Evolutionary conservation across 2,888 invertebrate species (phyloP), one percentile per base, ranked within the genome.

Genomic region (Eristalinus aeneus): DNA sequence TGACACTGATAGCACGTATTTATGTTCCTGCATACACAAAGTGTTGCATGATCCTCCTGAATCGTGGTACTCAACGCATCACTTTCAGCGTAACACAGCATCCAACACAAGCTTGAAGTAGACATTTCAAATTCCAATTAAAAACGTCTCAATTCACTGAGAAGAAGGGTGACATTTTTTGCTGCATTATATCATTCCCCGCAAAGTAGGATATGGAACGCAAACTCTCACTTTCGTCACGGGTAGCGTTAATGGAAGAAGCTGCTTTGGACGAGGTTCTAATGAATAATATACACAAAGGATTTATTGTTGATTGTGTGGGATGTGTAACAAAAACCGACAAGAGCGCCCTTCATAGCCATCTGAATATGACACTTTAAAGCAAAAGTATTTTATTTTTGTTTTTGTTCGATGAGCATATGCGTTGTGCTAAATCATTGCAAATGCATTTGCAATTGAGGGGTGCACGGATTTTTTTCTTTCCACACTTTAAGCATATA

Each of bases 241-340:
- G 72, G 46, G 61, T 75, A 71, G 72, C 76, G 73, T 81, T 85
- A 85, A 85, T 81, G 85, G 76, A 46, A 72, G 74, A 63, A 71
- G 74, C 69, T 46, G n/a, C 27, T 34, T 67, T 31, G 63, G 32
- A 78, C 80, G 72, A 73, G 12, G 11, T 81, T 80, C 76, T 81
- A 76, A 80, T 85, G 72, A 85, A 85, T 73, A 85, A 72, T 80
- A 76, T 80, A 56, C 75, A 85, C 84, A 85, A 85, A 84, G 79
- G 73, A 73, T 56, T 80, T 76, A 76, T 85, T 85, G 76, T 85
- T 81, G 76, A 56, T 27, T 46, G 39, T 80, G 68, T 76, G 85
- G 76, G 80, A 75, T 76, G 76, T 81, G 80, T 64, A 60, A 81
- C 72, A 80, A 85, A 46, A 80, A 81, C 76, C 80, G 63, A 68